Percentiles rank a stretch among this genome's conserved stretches.
Conservation (phyloP, 2,888 invertebrate genomes). For the Diploptera punctata region DNA sequence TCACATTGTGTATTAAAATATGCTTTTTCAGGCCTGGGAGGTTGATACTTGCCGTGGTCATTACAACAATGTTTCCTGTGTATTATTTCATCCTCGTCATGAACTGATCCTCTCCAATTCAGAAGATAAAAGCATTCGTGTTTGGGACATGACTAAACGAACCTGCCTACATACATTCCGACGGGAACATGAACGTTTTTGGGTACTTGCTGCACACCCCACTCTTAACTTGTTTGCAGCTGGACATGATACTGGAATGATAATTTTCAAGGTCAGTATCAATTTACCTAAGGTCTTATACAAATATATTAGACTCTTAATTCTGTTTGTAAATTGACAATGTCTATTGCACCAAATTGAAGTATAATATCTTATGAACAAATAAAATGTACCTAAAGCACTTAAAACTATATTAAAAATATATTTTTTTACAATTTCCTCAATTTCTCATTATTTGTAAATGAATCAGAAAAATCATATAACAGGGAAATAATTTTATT, state of each 20-base stretch:
- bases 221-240: constrained; percentile 96
- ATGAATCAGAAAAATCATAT: too few species aligned
- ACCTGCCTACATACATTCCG: constrained; percentile 91
- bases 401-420: too few species aligned
- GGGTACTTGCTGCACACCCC: constrained; percentile 96
- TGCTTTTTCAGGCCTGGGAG: constrained; percentile 83
- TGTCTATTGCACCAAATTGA: too few species aligned
- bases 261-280: constrained; percentile 72
- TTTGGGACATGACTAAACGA: constrained; percentile 98
- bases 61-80: constrained; percentile 99
- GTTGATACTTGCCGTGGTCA: constrained; percentile 99
- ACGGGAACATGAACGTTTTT: constrained; percentile 96
- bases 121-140: constrained; percentile 96
- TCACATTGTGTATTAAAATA: too few species aligned
- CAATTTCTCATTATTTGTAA: too few species aligned
- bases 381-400: too few species aligned
- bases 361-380: too few species aligned
- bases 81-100: constrained; percentile 95
- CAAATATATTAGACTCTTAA: too few species aligned
- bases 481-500: too few species aligned
- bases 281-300: too few species aligned
- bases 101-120: constrained; percentile 97
- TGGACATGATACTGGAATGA: constrained; percentile 98
- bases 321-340: too few species aligned
- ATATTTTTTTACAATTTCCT: too few species aligned